Percentiles rank a stretch among this genome's conserved stretches.
phyloP scores from a whole-genome alignment of 2,888 invertebrate species.

The Linnaemya vulpina region DNA sequence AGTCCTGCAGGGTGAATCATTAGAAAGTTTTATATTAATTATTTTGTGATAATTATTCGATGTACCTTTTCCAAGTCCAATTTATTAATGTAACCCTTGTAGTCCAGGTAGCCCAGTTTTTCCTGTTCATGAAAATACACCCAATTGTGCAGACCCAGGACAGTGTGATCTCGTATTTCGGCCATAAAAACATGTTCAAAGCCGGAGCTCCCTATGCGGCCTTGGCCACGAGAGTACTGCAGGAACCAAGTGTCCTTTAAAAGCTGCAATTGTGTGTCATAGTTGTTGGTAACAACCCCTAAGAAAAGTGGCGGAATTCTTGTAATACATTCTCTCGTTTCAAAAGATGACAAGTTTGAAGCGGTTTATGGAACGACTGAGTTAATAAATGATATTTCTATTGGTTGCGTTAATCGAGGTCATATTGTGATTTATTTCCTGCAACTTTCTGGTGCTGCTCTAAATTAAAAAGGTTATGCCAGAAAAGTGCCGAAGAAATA shows the following conservation, averaged over 20 bases:
- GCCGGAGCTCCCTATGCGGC: slow-evolving; percentile 78
- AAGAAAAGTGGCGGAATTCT: not conserved
- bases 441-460: too few species aligned
- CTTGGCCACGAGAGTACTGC: slow-evolving; percentile 77
- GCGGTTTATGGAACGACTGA: too few species aligned
- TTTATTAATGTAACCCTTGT: slow-evolving; percentile 77
- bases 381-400: too few species aligned
- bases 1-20: slow-evolving; percentile 66
- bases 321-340: not conserved
- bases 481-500: too few species aligned
- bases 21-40: not conserved
- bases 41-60: not conserved
- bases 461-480: too few species aligned
- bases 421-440: too few species aligned
- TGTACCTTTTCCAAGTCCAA: slow-evolving; percentile 76
- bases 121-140: slow-evolving; percentile 79
- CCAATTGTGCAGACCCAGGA: slow-evolving; percentile 80
- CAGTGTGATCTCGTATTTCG: slow-evolving; percentile 76
- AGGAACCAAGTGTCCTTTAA: slow-evolving; percentile 79
- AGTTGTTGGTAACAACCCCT: slow-evolving; percentile 75
- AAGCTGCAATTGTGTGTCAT: slow-evolving; percentile 76
- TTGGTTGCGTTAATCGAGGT: too few species aligned
- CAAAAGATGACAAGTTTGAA: not conserved
- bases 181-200: slow-evolving; percentile 80
- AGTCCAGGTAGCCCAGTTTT: slow-evolving; percentile 77